Evolutionary conservation across 2,888 invertebrate species (phyloP), one percentile per base, ranked within the genome.

Genomic region (Deroplatys truncata): DNA sequence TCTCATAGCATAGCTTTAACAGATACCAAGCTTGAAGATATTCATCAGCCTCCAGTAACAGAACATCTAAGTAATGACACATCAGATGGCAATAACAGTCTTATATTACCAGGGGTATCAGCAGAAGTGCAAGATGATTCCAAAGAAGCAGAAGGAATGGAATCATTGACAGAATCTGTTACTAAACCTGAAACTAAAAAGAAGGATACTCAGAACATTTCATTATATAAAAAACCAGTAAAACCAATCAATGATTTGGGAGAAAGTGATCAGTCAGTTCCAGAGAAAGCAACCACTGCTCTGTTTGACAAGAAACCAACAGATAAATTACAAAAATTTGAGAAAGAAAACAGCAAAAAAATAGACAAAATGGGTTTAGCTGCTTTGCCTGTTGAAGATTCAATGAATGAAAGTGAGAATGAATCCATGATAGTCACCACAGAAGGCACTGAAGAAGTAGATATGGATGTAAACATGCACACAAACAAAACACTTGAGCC

Each of bases 241-340:
- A 85, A 85, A 85, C 28, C 49, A 28, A 10, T n/a, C 16, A 35
- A 56, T 28, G 85, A 85, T 25, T 35, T 28, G 13, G 82, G 72
- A 28, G 87, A 87, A 20, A 87, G n/a, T 35, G 87, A 87, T 1
- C 87, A 87, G 16, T 4, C 83, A 10, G n/a, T 35, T 1, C 20
- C 87, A 25, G 83, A 86, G 8, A 86, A 82, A 31, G 28, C 82
- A 82, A 20, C 20, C 2, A 56, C 56, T 85, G 83, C 43, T 43
- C 82, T 87, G 25, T 87, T 82, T 83, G 87, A 87, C n/a, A 87
- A 87, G n/a, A 87, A 87, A n/a, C 9, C 82, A n/a, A 56, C 84
- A 25, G 89, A 89, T 15, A 89, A 89, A n/a, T 84, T 86, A 84
- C 85, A 86, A 83, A 89, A 89, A n/a, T 89, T 84, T 84, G 89